Percentiles rank a stretch among this genome's conserved stretches.
These are phyloP conservation scores for Prionailurus viverrinus DNA, from an alignment of 2,113 vertebrate species.

Conservation along the genomic window DNA sequence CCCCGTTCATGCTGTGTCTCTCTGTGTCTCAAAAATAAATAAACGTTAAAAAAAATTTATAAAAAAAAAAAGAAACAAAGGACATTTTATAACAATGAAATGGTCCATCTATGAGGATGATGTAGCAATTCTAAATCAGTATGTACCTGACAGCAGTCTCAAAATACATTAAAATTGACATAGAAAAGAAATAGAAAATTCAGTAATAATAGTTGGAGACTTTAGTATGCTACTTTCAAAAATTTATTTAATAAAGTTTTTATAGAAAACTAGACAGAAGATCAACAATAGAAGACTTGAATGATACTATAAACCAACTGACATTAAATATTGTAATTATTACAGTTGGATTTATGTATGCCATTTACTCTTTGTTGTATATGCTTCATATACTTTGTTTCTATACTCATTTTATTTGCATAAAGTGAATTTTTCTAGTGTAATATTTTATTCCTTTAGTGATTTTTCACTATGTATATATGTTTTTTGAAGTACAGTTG, in stretches of 20 bases:
- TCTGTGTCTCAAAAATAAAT: too few species aligned
- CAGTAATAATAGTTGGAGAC: background rate
- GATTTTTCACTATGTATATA: background rate
- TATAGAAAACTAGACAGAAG: background rate
- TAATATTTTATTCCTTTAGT: background rate
- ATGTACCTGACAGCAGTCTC: background rate
- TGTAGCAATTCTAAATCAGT: background rate
- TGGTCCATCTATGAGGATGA: background rate
- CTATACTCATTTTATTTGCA: background rate
- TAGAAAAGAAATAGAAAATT: background rate
- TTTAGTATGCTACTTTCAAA: background rate
- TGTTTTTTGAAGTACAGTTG: background rate
- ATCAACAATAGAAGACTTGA: background rate
- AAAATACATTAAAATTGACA: background rate
- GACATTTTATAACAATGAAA: background rate
- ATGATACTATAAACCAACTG: background rate
- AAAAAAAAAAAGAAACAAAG: background rate
- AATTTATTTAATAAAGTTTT: background rate
- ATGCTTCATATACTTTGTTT: background rate
- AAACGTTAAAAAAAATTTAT: too few species aligned
- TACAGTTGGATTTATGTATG: background rate
- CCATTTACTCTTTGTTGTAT: background rate
- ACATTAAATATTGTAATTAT: background rate
- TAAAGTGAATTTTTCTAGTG: background rate
- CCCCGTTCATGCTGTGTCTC: too few species aligned